Evolutionary conservation across 2,797 vertebrate species (phyloP), one percentile per base, ranked within the genome.

Genomic region (Lacerta agilis): DNA sequence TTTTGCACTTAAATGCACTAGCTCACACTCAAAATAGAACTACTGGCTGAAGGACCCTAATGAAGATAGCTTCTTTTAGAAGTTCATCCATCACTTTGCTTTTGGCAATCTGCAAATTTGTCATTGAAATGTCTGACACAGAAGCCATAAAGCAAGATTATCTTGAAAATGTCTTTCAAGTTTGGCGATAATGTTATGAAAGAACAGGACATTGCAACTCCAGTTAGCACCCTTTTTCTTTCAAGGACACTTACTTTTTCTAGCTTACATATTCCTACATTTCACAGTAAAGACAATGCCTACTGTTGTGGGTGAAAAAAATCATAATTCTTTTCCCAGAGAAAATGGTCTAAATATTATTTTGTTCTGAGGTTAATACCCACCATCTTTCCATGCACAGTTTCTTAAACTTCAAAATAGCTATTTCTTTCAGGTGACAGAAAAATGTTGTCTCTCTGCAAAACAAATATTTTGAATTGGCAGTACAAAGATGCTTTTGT

Each of bases 201-300:
- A n/a, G 38, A 93, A 77, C 5, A 41, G 82, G 76, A 87, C 83
- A 86, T 91, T 87, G 0, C 27, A 79, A 33, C 66, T 90, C 58
- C 89, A 90, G 69, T 82, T 23, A 69, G 55, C 78, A 20, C 66
- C 23, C 23, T 58, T 75, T 83, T 83, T 87, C 36, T 90, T 89
- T 29, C 82, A 86, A 89, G 72, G 78, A 23, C 71, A 90, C 87
- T 92, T 90, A 81, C 77, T 83, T 72, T 25, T 83, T 92, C 71
- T 86, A 81, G 38, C 87, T 85, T 88, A 85, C 90, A 87, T 79
- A 89, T 93, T 90, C 71, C 49, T 89, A 36, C 58, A 88, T 33
- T 85, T 88, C 90, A 91, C 33, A 36, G 4, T 13, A 81, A 38
- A 64, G 9, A 5, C 41, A 29, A 77, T 71, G 29, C 4, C 67